A percentile compares a stretch with the other conserved stretches of the same genome.
Evolutionary conservation across 2,797 vertebrate genomes (phyloP).

Genomic region (Knipowitschia caucasica): DNA sequence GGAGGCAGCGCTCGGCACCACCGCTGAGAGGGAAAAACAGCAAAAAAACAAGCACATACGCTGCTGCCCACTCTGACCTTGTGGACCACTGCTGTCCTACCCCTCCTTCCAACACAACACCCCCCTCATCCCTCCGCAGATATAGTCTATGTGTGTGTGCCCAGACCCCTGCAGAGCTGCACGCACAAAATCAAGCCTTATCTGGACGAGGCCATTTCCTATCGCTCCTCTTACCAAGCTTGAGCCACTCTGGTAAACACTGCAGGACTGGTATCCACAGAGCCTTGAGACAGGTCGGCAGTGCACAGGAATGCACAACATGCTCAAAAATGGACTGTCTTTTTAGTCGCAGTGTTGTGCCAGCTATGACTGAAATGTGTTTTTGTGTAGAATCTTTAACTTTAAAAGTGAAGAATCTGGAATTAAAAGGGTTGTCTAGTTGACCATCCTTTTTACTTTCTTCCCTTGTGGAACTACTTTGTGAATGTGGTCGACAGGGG

Average conservation of each 20-base stretch:
- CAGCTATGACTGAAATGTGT: not conserved
- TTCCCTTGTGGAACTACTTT: too few species aligned
- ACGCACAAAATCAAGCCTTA: constrained; percentile 59
- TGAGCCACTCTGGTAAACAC: constrained; percentile 42
- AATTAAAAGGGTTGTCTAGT: too few species aligned
- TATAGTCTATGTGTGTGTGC: constrained; percentile 26
- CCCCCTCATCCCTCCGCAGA: constrained; percentile 46
- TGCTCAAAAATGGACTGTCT: constrained; percentile 2
- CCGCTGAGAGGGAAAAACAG: constrained; percentile 60
- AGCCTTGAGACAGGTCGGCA: constrained; percentile 37
- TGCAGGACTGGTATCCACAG: constrained; percentile 38
- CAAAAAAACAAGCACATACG: constrained; percentile 71
- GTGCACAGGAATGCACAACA: constrained; percentile 4
- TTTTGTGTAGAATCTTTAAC: not conserved
- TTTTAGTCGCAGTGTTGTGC: not conserved
- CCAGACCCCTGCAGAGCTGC: constrained; percentile 60
- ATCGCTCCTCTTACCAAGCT: constrained; percentile 46
- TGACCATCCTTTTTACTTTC: too few species aligned
- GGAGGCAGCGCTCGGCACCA: constrained; percentile 73
- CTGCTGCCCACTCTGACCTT: constrained; percentile 73
- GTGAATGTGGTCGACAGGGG: too few species aligned
- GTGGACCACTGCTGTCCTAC: constrained; percentile 67
- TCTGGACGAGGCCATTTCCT: constrained; percentile 64
- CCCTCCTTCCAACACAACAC: constrained; percentile 54
- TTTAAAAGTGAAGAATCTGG: not conserved